A percentile compares a stretch with the other conserved stretches of the same genome.
Evolutionary conservation across 37 sponge, comb jelly and placozoan genomes (phyloP).

Genomic region (Diacarnus erythraeanus): DNA sequence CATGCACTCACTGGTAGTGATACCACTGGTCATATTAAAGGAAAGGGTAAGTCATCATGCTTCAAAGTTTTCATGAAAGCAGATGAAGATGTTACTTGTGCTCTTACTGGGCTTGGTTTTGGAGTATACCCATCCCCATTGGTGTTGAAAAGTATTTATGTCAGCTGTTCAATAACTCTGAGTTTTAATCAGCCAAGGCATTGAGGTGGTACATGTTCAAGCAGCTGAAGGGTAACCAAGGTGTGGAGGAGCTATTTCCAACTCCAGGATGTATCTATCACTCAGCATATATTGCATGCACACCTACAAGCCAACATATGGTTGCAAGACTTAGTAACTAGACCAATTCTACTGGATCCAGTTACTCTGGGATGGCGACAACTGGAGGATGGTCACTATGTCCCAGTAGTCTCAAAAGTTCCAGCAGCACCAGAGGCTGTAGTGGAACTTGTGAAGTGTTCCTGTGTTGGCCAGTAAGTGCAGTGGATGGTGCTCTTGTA

Average conservation of each 20-base stretch:
- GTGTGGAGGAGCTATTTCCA: not conserved
- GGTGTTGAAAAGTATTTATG: no score
- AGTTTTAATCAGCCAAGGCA: conserved; percentile 1
- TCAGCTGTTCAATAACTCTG: no score
- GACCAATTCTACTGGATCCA: not conserved
- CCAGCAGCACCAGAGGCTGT: no score
- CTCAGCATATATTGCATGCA: no score
- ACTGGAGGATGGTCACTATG: not conserved
- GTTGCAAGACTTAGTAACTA: no score
- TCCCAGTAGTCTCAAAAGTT: not conserved
- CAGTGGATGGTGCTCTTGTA: conserved; percentile 1
- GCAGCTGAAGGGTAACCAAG: no score
- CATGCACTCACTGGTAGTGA: not conserved
- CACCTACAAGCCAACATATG: no score
- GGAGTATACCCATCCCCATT: no score
- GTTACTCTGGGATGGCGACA: no score
- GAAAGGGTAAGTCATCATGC: not conserved
- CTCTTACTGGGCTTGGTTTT: not conserved
- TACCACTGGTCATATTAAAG: not conserved
- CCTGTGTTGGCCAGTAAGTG: not conserved
- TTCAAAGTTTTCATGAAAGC: no score
- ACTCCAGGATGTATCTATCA: conserved; percentile 1
- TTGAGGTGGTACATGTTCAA: not conserved
- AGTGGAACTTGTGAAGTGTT: conserved; percentile 4
- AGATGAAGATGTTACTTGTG: not conserved